These are phyloP conservation scores for Proctacanthus coquilletti DNA, from an alignment of 1,140 invertebrate species.

Conservation along the genomic window DNA sequence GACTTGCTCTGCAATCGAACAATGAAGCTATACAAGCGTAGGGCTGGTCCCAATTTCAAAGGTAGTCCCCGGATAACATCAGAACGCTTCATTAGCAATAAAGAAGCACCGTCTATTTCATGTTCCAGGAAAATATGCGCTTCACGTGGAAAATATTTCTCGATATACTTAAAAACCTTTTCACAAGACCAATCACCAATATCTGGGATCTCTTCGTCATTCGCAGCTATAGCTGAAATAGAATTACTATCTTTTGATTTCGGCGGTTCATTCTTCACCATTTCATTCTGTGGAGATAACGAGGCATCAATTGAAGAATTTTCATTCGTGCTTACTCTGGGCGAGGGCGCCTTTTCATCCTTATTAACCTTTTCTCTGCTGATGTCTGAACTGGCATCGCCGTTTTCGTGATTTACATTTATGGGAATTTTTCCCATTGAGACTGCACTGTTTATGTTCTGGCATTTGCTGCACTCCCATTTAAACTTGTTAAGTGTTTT, in stretches of 20 bases:
- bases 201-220: conserved; percentile 7
- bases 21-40: conserved; percentile 19
- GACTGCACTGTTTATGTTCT: neutral
- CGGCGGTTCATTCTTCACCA: neutral
- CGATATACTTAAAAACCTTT: conserved; percentile 15
- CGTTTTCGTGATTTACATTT: neutral
- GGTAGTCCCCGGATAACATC: conserved; percentile 21
- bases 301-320: no score
- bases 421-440: neutral
- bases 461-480: conserved; percentile 18
- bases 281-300: neutral
- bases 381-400: neutral
- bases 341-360: no score
- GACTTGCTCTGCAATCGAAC: conserved; percentile 13
- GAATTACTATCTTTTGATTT: neutral
- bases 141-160: conserved; percentile 16
- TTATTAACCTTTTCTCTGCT: conserved; percentile 1
- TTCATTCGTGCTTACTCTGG: no score
- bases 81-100: conserved; percentile 19
- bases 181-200: conserved; percentile 18
- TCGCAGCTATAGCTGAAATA: neutral
- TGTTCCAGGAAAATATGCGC: conserved; percentile 16
- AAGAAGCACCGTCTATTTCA: conserved; percentile 22
- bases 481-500: conserved; percentile 8
- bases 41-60: conserved; percentile 20